A percentile compares a stretch with the other conserved stretches of the same genome.
phyloP scores from a whole-genome alignment of 2,113 vertebrate genomes.

The Elachura formosa region DNA sequence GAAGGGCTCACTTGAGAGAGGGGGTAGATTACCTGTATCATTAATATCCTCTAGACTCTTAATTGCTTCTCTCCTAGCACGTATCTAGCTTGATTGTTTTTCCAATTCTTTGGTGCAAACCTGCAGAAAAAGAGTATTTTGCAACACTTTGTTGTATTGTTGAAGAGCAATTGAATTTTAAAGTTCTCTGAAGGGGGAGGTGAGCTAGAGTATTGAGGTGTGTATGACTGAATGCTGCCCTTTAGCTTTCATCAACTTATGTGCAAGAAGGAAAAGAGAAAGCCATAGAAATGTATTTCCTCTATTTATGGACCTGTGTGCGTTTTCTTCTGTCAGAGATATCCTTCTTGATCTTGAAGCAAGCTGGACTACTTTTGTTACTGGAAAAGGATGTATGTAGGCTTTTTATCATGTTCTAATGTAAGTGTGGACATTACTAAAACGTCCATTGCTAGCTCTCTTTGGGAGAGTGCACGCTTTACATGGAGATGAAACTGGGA shows the following conservation, averaged over 20 bases:
- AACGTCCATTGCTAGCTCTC: background rate
- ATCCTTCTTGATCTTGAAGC: background rate
- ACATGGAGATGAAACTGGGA: background rate
- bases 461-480: background rate
- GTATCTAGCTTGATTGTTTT: background rate
- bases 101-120: background rate
- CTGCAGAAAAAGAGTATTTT: background rate
- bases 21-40: background rate
- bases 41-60: background rate
- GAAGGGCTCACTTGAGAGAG: background rate
- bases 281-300: background rate
- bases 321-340: background rate
- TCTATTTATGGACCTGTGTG: background rate
- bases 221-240: background rate
- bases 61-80: constrained; percentile 1
- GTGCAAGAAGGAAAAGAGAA: background rate
- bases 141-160: background rate
- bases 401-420: background rate
- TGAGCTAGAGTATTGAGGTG: background rate
- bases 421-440: background rate
- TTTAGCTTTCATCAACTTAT: background rate
- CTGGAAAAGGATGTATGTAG: background rate
- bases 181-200: background rate
- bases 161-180: background rate
- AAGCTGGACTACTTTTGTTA: background rate